These are phyloP conservation scores for Anastrepha obliqua DNA, from an alignment of 1,140 invertebrate species.

Conservation along the genomic window DNA sequence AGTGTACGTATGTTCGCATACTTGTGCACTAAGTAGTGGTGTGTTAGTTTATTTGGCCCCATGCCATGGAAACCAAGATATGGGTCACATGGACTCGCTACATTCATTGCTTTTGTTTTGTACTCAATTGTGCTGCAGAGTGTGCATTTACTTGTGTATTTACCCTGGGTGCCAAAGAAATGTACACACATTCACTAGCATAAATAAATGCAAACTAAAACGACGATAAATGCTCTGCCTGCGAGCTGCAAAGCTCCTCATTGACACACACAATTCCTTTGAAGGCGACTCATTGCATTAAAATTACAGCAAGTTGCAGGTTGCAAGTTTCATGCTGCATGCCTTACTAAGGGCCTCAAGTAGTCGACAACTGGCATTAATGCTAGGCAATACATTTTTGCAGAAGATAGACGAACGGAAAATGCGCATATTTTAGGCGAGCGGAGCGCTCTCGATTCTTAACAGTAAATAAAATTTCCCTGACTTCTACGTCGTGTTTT, in stretches of 20 bases:
- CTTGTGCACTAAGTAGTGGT: neutral
- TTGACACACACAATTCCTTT: neutral
- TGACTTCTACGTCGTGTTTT: neutral
- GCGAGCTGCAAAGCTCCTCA: neutral
- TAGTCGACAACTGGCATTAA: neutral
- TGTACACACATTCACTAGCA: too few relatives aligned
- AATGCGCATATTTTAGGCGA: too few relatives aligned
- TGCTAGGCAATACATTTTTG: too few relatives aligned
- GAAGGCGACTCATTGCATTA: neutral
- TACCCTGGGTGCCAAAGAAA: neutral
- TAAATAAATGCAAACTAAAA: neutral
- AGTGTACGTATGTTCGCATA: too few relatives aligned
- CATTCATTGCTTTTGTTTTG: neutral
- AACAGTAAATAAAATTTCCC: too few relatives aligned
- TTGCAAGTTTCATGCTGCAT: neutral
- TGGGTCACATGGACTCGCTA: slow-evolving; percentile 32
- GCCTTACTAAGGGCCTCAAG: neutral
- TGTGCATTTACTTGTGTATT: neutral
- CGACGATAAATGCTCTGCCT: neutral
- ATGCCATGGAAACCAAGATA: slow-evolving; percentile 42
- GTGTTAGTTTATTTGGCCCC: slow-evolving; percentile 30
- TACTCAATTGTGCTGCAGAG: neutral
- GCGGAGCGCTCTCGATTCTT: too few relatives aligned
- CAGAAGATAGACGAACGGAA: too few relatives aligned
- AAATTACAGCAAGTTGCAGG: slow-evolving; percentile 3